Evolutionary conservation across 2,888 invertebrate genomes (phyloP), one percentile per base, ranked within the genome.

Genomic region (Camptogramma bilineatum): DNA sequence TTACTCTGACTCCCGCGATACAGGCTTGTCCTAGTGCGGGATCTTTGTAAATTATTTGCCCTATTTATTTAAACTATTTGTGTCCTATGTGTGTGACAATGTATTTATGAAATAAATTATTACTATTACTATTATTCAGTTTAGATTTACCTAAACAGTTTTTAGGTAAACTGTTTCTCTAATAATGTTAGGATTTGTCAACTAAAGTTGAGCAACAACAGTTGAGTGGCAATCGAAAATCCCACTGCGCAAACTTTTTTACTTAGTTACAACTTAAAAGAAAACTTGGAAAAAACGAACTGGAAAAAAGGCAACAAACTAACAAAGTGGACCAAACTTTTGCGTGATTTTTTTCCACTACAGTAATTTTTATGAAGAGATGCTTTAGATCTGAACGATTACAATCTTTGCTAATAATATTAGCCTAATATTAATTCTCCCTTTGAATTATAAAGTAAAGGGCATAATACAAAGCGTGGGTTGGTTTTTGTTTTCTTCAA

Each of bases 191-290:
- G 10, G 10, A 16, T 42, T 44, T 44, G 39, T 39, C n/a, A 28
- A 13, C 44, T 16, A 16, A 10, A 1, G 4, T 16, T 42, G n/a
- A n/a, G n/a, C n/a, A n/a, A 8, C 42, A 42, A 42, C 16, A 17
- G 16, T 17, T 16, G 44, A 44, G 44, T 44, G 44, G 17, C 44
- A 44, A 44, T 44, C 17, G 7, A 3, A 44, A 44, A 16, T 44
- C 44, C 17, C 7, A 44, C 7, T 4, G 16, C 44, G 17, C 44
- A 16, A 59, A 62, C 46, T 60, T 60, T 10, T 56, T 58, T 47
- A 62, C 42, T 57, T 42, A 21, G 42, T 44, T 31, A 47, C 18
- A 62, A 57, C 50, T 62, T 56, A 0, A 39, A n/a, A 51, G 28
- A 39, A 52, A 58, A 52, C 4, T 3, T 16, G 19, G 28, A 28